Evolutionary conservation across 1,140 invertebrate species (phyloP).

Genomic region (Apis florea): DNA sequence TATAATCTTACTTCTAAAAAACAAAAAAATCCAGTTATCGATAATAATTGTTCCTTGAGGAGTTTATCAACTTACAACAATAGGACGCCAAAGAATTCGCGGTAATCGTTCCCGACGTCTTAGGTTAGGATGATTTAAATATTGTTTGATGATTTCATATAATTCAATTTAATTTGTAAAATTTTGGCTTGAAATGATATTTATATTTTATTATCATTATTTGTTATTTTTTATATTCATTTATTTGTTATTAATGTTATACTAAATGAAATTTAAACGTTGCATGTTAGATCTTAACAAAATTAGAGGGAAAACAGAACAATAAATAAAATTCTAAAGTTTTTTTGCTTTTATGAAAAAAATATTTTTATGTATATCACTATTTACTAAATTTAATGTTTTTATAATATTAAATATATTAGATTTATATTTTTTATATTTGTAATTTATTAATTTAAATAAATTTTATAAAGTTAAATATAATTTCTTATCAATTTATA

Average conservation of each 20-base stretch:
- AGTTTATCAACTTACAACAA: conserved; percentile 3
- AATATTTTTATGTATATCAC: not conserved
- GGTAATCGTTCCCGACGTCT: conserved; percentile 35
- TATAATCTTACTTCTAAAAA: conserved; percentile 1
- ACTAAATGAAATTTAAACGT: not conserved
- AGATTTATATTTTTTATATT: not conserved
- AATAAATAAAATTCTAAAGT: not conserved
- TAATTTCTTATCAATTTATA: not conserved
- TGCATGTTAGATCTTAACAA: not conserved
- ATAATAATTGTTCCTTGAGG: conserved; percentile 12
- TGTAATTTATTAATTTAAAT: not conserved
- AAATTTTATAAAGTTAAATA: not conserved
- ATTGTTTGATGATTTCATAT: conserved; percentile 1
- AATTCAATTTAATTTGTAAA: not conserved
- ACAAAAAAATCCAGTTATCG: not conserved
- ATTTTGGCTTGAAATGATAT: conserved; percentile 6
- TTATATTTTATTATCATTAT: not conserved
- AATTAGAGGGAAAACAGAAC: not conserved
- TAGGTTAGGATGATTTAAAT: conserved; percentile 56
- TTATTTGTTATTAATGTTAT: not conserved
- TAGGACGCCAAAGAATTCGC: conserved; percentile 21
- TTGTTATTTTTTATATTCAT: no score
- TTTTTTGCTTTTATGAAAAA: not conserved
- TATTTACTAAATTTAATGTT: not conserved
- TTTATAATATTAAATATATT: not conserved